Conservation (phyloP, 2,797 vertebrate species). For the Hipposideros larvatus region DNA sequence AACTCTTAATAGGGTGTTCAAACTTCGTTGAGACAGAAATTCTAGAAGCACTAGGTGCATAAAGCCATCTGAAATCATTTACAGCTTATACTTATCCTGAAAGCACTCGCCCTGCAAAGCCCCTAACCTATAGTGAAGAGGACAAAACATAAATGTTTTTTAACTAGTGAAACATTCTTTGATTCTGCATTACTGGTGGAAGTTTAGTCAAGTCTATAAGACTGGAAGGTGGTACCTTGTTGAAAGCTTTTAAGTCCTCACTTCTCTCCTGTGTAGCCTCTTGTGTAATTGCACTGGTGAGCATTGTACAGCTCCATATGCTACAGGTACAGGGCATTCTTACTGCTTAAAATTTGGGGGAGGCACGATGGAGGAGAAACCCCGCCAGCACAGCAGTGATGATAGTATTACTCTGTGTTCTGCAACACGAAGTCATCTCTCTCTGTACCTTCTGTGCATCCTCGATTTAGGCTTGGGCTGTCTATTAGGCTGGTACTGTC, state of each 20-base stretch:
- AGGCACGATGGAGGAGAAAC: background rate
- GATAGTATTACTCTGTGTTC: fast-evolving
- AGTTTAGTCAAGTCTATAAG: background rate
- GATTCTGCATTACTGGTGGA: background rate
- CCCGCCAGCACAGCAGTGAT: background rate
- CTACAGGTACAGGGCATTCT: no score
- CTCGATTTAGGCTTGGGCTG: background rate
- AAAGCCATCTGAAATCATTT: background rate
- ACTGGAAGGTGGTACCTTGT: background rate
- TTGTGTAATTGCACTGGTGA: fast-evolving
- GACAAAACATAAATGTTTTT: background rate
- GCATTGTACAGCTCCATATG: fast-evolving
- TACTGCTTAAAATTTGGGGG: no score
- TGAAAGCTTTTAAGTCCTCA: background rate
- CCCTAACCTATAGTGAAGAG: background rate
- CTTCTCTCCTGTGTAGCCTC: no score
- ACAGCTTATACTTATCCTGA: background rate
- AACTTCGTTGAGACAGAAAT: background rate
- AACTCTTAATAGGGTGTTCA: background rate
- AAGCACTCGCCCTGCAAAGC: fast-evolving
- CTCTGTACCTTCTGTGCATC: background rate
- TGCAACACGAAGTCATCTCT: fast-evolving
- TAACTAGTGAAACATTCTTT: background rate
- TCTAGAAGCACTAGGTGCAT: background rate
- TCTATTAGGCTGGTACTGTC: background rate